These are phyloP conservation scores for Drosophila setifemur DNA, from an alignment of 1,140 invertebrate genomes.

Conservation along the genomic window DNA sequence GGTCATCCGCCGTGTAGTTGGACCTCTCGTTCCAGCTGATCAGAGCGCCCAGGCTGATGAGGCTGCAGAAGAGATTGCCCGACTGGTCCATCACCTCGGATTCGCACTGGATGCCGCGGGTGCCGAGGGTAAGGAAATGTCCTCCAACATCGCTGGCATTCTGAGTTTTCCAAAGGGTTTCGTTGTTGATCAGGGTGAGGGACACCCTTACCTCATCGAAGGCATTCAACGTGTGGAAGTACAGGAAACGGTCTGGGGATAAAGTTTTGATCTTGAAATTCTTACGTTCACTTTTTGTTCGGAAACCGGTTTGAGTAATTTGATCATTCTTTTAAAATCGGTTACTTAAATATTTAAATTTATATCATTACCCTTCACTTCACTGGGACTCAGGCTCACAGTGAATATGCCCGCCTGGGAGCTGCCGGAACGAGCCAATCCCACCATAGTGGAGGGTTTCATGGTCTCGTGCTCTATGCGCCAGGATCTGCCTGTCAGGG, in stretches of 20 bases:
- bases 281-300: too few relatives aligned
- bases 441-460: slow-evolving; percentile 85
- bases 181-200: slow-evolving; percentile 86
- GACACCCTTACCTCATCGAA: slow-evolving; percentile 87
- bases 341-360: neutral
- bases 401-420: slow-evolving; percentile 86
- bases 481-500: slow-evolving; percentile 85
- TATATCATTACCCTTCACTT: slow-evolving; percentile 20
- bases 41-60: slow-evolving; percentile 64
- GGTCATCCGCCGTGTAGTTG: slow-evolving; percentile 61
- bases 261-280: too few relatives aligned
- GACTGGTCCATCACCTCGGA: slow-evolving; percentile 85
- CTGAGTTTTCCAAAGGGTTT: slow-evolving; percentile 66
- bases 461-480: slow-evolving; percentile 87
- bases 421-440: slow-evolving; percentile 86
- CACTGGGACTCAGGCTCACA: slow-evolving; percentile 85
- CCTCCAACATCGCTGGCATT: neutral
- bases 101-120: slow-evolving; percentile 82
- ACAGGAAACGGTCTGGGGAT: slow-evolving; percentile 84
- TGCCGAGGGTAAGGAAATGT: slow-evolving; percentile 55
- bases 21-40: slow-evolving; percentile 49
- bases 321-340: too few relatives aligned
- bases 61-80: slow-evolving; percentile 83
- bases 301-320: too few relatives aligned
- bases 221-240: slow-evolving; percentile 90